A percentile compares a stretch with the other conserved stretches of the same genome.
Conservation (phyloP, 2,888 invertebrate species). For the Diaprepes abbreviatus region DNA sequence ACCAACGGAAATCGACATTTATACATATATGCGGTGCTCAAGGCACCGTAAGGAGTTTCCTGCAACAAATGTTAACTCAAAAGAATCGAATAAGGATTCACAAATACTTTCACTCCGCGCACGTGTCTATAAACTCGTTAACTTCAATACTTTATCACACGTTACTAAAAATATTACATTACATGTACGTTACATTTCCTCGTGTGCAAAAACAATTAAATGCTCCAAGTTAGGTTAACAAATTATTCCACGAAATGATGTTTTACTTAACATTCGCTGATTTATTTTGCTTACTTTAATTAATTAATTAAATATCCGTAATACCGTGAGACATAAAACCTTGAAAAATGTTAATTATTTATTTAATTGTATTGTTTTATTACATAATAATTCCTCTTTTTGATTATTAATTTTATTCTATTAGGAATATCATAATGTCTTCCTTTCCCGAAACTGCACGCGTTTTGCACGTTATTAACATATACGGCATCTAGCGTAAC, state of each 20-base stretch:
- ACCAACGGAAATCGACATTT: too few species aligned
- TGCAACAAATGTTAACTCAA: too few species aligned
- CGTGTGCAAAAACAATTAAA: neutral
- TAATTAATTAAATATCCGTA: conserved; percentile 6
- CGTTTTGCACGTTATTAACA: too few species aligned
- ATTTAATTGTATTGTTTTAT: conserved; percentile 4
- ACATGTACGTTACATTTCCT: too few species aligned
- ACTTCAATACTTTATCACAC: too few species aligned
- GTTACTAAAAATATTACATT: too few species aligned
- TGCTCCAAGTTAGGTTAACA: neutral
- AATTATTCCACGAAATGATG: conserved; percentile 2
- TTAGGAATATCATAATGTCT: neutral
- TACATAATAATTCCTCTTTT: neutral
- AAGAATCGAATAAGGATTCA: too few species aligned
- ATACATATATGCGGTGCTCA: too few species aligned
- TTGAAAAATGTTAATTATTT: conserved; percentile 13
- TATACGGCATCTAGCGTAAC: too few species aligned
- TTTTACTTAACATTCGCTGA: neutral
- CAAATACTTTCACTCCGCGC: too few species aligned
- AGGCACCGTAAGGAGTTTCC: too few species aligned
- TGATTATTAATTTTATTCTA: neutral
- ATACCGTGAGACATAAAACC: conserved; percentile 8
- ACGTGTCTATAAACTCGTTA: too few species aligned
- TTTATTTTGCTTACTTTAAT: conserved; percentile 1
- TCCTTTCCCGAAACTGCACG: neutral